Conservation (phyloP, 2,113 vertebrate species). For the Urocynchramus pylzowi region DNA sequence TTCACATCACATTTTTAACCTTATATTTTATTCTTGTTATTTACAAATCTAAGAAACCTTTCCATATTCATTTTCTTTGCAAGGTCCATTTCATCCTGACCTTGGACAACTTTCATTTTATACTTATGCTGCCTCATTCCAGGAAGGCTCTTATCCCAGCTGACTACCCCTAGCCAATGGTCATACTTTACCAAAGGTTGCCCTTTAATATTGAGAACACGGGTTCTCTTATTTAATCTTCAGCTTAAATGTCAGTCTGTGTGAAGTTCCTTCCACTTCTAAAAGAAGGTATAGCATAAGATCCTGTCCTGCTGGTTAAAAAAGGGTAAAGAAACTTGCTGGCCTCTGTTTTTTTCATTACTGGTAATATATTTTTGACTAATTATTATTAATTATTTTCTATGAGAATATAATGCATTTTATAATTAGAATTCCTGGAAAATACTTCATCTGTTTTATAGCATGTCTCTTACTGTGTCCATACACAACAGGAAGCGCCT, state of each 20-base stretch:
- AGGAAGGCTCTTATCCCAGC: neutral
- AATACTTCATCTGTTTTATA: neutral
- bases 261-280: neutral
- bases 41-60: neutral
- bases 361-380: neutral
- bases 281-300: neutral
- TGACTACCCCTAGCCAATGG: neutral
- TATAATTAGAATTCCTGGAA: neutral
- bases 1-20: rapidly evolving
- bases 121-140: neutral
- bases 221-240: neutral
- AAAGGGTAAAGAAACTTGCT: neutral
- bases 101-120: neutral
- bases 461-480: rapidly evolving
- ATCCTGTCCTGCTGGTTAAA: neutral
- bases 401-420: neutral
- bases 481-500: neutral
- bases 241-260: neutral
- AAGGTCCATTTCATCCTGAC: neutral
- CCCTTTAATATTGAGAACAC: neutral
- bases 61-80: neutral
- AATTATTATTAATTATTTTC: neutral
- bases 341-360: neutral
- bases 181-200: neutral
- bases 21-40: neutral